These are phyloP conservation scores for Linnaemya vulpina DNA, from an alignment of 2,888 invertebrate genomes.

Conservation along the genomic window DNA sequence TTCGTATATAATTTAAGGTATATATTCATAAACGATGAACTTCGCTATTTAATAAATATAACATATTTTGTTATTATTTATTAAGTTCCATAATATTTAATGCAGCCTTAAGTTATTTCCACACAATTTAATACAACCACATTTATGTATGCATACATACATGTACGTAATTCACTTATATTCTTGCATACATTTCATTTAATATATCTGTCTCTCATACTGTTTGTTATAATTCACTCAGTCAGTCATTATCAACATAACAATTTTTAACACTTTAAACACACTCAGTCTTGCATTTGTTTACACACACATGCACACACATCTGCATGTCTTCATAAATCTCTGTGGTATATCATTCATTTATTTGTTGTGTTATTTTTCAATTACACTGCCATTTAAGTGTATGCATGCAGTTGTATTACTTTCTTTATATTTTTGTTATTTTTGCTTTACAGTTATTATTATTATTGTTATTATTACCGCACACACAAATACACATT, in stretches of 20 bases:
- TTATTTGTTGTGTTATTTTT: conserved; percentile 50
- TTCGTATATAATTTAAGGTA: background rate
- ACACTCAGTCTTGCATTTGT: conserved; percentile 32
- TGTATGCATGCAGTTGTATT: conserved; percentile 5
- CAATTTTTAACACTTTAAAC: conserved; percentile 45
- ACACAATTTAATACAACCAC: background rate
- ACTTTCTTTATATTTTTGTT: conserved; percentile 2
- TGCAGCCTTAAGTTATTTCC: background rate
- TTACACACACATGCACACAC: background rate
- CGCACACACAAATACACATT: background rate
- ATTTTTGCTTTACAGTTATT: conserved; percentile 24
- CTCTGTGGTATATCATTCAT: conserved; percentile 39
- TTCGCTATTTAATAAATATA: conserved; percentile 12
- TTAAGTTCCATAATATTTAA: background rate
- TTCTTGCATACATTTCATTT: conserved; percentile 3
- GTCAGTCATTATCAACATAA: conserved; percentile 25
- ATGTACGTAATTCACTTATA: background rate
- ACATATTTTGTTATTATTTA: too few species aligned
- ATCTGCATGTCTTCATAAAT: conserved; percentile 11
- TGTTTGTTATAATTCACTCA: conserved; percentile 24
- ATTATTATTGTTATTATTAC: conserved; percentile 23
- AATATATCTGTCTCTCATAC: background rate
- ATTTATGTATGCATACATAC: background rate
- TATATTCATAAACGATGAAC: background rate
- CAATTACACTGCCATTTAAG: conserved; percentile 37